These are phyloP conservation scores for Nicator chloris DNA, from an alignment of 2,113 vertebrate genomes.

Conservation along the genomic window DNA sequence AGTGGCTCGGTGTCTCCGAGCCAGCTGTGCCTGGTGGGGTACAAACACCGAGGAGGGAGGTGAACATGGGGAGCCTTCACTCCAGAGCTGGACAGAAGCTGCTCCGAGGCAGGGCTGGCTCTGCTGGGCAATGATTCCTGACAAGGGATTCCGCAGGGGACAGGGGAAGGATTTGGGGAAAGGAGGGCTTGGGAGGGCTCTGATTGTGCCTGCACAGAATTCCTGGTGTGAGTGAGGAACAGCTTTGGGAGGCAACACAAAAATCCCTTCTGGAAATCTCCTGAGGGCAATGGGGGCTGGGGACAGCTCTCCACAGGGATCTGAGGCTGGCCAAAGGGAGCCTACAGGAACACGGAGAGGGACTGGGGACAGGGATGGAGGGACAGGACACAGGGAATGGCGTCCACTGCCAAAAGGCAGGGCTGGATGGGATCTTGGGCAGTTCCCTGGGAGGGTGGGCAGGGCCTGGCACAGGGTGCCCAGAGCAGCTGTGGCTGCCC, in stretches of 20 bases:
- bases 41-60: background rate
- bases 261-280: background rate
- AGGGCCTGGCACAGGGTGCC: background rate
- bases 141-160: background rate
- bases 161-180: background rate
- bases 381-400: background rate
- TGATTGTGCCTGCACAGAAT: background rate
- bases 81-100: background rate
- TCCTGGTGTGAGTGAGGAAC: background rate
- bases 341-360: background rate
- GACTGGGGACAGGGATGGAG: background rate
- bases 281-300: fast-evolving
- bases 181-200: background rate
- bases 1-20: fast-evolving
- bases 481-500: background rate
- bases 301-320: background rate
- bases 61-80: background rate
- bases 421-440: fast-evolving
- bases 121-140: background rate
- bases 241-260: background rate
- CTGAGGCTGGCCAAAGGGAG: background rate
- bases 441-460: fast-evolving
- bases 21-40: background rate
- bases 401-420: background rate
- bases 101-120: background rate